Base-by-base conservation (phyloP, 2,113 vertebrate genomes). In the Castor canadensis region DNA sequence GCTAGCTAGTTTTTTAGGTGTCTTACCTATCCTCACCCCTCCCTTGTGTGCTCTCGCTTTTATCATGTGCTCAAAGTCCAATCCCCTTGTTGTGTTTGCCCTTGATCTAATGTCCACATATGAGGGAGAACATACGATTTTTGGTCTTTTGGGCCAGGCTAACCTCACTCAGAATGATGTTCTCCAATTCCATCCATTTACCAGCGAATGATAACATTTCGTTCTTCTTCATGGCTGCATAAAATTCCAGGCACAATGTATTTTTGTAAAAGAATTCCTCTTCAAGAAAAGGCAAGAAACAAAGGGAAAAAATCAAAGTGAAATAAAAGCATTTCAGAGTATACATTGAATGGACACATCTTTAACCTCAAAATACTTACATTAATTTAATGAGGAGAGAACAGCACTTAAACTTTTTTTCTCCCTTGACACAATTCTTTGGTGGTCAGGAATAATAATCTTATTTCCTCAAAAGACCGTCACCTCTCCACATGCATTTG, bases 241-340 rank as follows among this genome's bases (percentile, higher is more conserved):
- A n/a, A n/a, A n/a, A n/a, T n/a, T n/a, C n/a, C n/a, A n/a, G 43
- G 72, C 35, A 75, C n/a, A 81, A 17, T 64, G 16, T 64, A 26
- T 79, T 35, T 66, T 64, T 91, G 15, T 66, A 47, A 91, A 89
- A 82, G 13, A 56, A 64, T 67, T 17, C 1, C 3, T 49, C n/a
- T 43, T 72, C 11, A 79, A 16, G 6, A 30, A 28, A n/a, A 67
- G 5, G 2, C 4, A 16, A 16, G 10, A n/a, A 54, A 43, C 24
- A 71, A 43, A 40, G 20, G 19, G 28, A 77, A 60, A 71, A 66
- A 52, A 54, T 20, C 22, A 82, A 45, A 16, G 30, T 5, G 67
- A 87, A 87, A 92, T 17, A 56, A 80, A 92, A 93, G 26, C 67
- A 71, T 86, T n/a, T 58, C 56, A 69, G 77, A 77, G 71, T 62